A percentile compares a stretch with the other conserved stretches of the same genome.
Conservation (phyloP, 2,113 vertebrate species). For the Eulemur rufifrons region DNA sequence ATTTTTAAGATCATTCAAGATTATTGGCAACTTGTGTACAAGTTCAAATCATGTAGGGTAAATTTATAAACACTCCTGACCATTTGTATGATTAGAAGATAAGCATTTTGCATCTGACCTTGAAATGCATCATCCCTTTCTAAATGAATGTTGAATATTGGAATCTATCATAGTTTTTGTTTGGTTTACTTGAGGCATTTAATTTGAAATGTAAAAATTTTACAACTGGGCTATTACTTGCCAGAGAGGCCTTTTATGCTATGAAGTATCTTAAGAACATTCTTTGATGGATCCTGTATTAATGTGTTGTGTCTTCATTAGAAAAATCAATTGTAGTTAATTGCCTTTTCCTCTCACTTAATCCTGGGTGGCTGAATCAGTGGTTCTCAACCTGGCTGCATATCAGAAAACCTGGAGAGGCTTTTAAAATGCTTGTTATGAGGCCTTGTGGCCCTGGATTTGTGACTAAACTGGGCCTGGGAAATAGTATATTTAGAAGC, state of each 20-base stretch:
- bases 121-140: background rate
- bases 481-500: background rate
- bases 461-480: background rate
- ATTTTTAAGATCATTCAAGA: background rate
- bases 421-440: background rate
- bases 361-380: background rate
- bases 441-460: background rate
- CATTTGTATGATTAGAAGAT: background rate
- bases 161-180: background rate
- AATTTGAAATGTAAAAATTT: slow-evolving; percentile 12
- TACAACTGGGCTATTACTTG: background rate
- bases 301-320: background rate
- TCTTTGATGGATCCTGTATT: background rate
- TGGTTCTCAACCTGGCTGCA: background rate
- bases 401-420: background rate
- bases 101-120: background rate
- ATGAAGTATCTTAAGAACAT: background rate
- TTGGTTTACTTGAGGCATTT: slow-evolving; percentile 22
- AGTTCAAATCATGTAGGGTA: background rate
- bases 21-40: background rate
- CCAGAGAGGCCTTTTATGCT: background rate
- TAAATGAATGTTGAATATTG: background rate
- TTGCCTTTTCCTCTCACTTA: background rate
- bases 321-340: background rate
- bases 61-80: background rate